phyloP scores from a whole-genome alignment of 2,797 vertebrate species.

The Leptoclinus maculatus region DNA sequence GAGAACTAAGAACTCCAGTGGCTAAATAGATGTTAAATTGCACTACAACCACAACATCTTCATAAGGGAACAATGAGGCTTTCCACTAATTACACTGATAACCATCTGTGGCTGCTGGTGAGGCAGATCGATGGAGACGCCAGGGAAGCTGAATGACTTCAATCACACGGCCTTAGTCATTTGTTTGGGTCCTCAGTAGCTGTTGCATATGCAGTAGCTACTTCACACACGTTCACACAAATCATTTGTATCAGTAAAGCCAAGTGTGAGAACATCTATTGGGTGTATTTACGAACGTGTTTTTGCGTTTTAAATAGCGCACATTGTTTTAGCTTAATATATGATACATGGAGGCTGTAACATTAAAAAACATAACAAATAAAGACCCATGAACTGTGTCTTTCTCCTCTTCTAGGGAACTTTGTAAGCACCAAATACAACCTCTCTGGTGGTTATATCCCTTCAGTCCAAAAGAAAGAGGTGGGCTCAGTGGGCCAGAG shows the following conservation, averaged over 20 bases:
- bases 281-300: not conserved
- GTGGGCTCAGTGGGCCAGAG: conserved; percentile 93
- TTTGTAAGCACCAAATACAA: conserved; percentile 86
- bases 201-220: conserved; percentile 41
- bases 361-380: not conserved
- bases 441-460: conserved; percentile 82
- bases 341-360: not conserved
- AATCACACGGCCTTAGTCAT: conserved; percentile 44
- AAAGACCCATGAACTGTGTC: conserved; percentile 29
- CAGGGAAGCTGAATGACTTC: conserved; percentile 55
- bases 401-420: conserved; percentile 73
- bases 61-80: conserved; percentile 61
- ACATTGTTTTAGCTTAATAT: not conserved
- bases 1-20: conserved; percentile 60
- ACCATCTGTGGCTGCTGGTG: conserved; percentile 48
- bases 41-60: conserved; percentile 56
- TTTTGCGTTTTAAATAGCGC: not conserved
- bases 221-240: conserved; percentile 4
- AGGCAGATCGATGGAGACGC: conserved; percentile 42
- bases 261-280: conserved; percentile 12
- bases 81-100: conserved; percentile 74
- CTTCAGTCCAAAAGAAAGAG: conserved; percentile 96
- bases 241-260: not conserved
- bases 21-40: conserved; percentile 65
- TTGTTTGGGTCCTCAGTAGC: conserved; percentile 31